phyloP scores from a whole-genome alignment of 2,113 vertebrate species.

The Rhea americana region DNA sequence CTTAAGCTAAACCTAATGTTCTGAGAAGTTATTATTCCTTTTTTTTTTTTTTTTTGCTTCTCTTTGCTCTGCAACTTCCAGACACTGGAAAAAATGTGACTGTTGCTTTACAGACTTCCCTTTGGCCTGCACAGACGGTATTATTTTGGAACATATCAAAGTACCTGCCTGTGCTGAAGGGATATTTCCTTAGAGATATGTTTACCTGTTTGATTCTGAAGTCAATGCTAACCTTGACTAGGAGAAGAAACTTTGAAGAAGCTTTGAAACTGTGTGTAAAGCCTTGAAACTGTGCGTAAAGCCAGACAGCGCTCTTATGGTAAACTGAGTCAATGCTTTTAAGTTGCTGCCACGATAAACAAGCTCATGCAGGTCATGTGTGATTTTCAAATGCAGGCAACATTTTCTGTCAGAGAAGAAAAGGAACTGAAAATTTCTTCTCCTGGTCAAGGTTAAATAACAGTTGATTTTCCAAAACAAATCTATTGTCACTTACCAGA shows the following conservation, averaged over 20 bases:
- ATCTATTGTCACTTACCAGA: neutral
- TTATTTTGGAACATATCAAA: neutral
- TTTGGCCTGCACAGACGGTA: neutral
- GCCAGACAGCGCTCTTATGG: too few relatives aligned
- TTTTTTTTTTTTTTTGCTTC: neutral
- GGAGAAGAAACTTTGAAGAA: neutral
- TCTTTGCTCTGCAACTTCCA: neutral
- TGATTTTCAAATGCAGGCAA: neutral
- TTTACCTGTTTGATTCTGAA: neutral
- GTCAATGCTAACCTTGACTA: neutral
- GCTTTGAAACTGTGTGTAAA: too few relatives aligned
- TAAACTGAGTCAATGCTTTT: neutral
- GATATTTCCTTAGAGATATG: neutral
- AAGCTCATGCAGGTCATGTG: neutral
- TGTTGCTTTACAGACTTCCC: neutral
- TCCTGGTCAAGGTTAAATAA: neutral
- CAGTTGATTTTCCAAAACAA: conserved; percentile 15
- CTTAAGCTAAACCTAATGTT: neutral
- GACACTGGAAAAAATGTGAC: neutral
- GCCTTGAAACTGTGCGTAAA: too few relatives aligned
- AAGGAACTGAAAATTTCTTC: neutral
- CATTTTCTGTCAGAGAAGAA: neutral
- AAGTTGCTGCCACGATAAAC: neutral
- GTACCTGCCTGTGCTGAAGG: neutral
- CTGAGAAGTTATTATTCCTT: neutral